A percentile compares a stretch with the other conserved stretches of the same genome.
These are phyloP conservation scores for Malurus alboscapulatus DNA, from an alignment of 2,113 vertebrate species.

Conservation along the genomic window DNA sequence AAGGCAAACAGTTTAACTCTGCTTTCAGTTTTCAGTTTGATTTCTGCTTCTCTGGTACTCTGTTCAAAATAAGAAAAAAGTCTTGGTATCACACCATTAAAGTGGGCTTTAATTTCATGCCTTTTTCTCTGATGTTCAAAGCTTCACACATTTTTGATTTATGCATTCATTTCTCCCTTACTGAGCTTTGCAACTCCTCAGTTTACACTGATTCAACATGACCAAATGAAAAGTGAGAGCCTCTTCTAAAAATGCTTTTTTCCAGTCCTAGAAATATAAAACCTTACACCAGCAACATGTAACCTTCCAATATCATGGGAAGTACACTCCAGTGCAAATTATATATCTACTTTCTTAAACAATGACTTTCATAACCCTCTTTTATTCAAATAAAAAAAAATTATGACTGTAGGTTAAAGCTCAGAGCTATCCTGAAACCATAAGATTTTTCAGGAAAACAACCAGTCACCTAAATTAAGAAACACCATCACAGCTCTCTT, in stretches of 20 bases:
- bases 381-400: background rate
- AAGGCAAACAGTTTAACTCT: constrained; percentile 93
- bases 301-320: background rate
- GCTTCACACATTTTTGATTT: background rate
- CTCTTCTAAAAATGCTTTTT: background rate
- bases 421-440: background rate
- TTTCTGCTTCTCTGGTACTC: constrained; percentile 92
- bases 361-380: background rate
- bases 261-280: background rate
- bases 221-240: background rate
- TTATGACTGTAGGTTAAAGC: background rate
- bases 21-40: constrained; percentile 90
- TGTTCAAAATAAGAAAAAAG: constrained; percentile 56
- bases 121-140: background rate
- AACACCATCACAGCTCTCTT: background rate
- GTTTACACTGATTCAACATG: background rate
- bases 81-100: background rate
- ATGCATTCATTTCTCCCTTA: background rate
- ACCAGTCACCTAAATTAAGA: background rate
- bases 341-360: background rate
- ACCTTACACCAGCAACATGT: background rate
- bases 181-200: background rate
- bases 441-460: background rate
- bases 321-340: background rate
- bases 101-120: background rate